Evolutionary conservation across 2,113 vertebrate genomes (phyloP).

Genomic region (Xenus cinereus): DNA sequence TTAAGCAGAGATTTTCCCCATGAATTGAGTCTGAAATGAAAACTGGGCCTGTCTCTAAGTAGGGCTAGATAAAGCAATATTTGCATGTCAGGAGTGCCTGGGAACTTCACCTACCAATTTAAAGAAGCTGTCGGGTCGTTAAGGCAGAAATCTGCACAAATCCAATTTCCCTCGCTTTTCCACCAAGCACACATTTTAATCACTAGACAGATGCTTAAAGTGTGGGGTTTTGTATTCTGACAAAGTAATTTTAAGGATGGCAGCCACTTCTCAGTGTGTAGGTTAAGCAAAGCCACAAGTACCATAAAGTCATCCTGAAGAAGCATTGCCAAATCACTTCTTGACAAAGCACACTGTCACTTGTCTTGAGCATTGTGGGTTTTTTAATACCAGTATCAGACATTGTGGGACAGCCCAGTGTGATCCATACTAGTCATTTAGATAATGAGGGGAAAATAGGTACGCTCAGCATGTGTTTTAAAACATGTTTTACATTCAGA

Average conservation of each 20-base stretch:
- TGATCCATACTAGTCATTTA: background rate
- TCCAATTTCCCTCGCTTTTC: background rate
- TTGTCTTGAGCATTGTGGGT: background rate
- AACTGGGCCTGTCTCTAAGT: background rate
- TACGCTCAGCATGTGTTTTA: background rate
- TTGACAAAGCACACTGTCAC: background rate
- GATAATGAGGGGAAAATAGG: background rate
- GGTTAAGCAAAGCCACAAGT: background rate
- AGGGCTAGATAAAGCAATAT: background rate
- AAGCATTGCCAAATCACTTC: background rate
- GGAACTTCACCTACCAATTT: background rate
- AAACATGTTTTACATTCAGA: background rate
- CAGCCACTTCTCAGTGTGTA: accelerated
- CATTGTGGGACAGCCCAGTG: background rate
- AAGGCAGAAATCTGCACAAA: background rate
- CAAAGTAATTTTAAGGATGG: background rate
- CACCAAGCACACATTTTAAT: background rate
- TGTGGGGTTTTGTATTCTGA: background rate
- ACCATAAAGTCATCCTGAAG: background rate
- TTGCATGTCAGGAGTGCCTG: background rate
- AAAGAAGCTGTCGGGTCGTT: background rate
- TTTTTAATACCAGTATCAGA: background rate
- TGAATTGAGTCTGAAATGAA: background rate
- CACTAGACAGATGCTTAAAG: background rate
- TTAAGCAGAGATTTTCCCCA: background rate